These are phyloP conservation scores for Mesodorylaimus sp. DNA, from an alignment of 2,888 invertebrate species.

Conservation along the genomic window DNA sequence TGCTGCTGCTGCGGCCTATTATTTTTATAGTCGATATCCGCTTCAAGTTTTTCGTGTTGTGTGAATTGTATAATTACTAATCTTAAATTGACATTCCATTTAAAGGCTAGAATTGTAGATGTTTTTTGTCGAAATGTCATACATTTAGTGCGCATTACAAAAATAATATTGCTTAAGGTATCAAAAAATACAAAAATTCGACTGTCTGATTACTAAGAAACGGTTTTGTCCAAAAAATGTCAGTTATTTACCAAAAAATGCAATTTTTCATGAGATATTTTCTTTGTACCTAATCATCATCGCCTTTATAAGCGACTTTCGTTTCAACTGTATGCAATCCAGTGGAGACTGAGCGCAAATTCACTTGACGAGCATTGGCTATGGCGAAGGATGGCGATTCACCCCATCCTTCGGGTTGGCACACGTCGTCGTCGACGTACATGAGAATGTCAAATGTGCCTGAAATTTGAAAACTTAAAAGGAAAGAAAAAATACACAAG, in stretches of 20 bases:
- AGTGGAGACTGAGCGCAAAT: slow-evolving; percentile 75
- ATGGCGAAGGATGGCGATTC: slow-evolving; percentile 72
- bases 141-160: background rate
- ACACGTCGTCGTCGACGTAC: slow-evolving; percentile 62
- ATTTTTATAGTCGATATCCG: slow-evolving; percentile 13
- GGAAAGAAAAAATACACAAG: background rate
- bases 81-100: background rate
- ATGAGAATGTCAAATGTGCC: slow-evolving; percentile 85
- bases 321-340: slow-evolving; percentile 84
- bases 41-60: too few species aligned
- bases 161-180: too few species aligned
- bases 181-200: too few species aligned
- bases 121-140: background rate
- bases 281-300: too few species aligned
- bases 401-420: slow-evolving; percentile 71
- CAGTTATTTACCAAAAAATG: too few species aligned
- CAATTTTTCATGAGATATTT: too few species aligned
- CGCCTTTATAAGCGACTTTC: slow-evolving; percentile 65
- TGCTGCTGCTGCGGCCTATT: slow-evolving; percentile 11
- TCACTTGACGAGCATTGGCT: slow-evolving; percentile 71
- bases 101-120: too few species aligned
- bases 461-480: background rate
- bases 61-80: slow-evolving; percentile 4
- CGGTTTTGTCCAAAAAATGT: too few species aligned
- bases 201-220: too few species aligned